These are phyloP conservation scores for Synodontis membranacea DNA, from an alignment of 2,113 vertebrate genomes.

Conservation along the genomic window DNA sequence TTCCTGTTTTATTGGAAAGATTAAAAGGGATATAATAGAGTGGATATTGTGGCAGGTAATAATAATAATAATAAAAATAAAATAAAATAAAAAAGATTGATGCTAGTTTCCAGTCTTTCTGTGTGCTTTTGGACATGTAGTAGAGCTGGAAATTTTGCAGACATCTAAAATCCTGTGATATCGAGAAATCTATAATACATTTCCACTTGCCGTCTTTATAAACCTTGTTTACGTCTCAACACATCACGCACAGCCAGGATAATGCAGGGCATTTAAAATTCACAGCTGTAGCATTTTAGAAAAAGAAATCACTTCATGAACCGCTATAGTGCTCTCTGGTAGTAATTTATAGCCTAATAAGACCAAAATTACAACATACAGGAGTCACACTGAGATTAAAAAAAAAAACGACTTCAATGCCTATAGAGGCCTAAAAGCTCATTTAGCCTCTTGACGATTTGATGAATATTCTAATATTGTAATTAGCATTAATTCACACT, in stretches of 20 bases:
- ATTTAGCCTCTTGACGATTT: conserved; percentile 10
- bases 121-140: not conserved
- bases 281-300: not conserved
- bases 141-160: not conserved
- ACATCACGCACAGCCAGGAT: not conserved
- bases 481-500: conserved; percentile 36
- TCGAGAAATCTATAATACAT: not conserved
- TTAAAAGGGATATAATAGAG: not conserved
- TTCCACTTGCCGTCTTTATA: not conserved
- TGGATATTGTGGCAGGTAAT: not conserved
- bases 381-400: not conserved
- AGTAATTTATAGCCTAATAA: not conserved
- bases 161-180: not conserved
- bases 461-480: conserved; percentile 40
- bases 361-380: not conserved
- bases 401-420: not conserved
- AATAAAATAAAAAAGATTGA: no score
- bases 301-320: not conserved
- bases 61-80: no score
- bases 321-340: not conserved
- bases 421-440: conserved; percentile 12
- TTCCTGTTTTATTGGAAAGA: not conserved
- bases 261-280: not conserved
- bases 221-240: not conserved
- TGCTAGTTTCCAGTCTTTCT: not conserved